phyloP scores from a whole-genome alignment of 2,113 vertebrate genomes.

The Cochlearius cochlearius region DNA sequence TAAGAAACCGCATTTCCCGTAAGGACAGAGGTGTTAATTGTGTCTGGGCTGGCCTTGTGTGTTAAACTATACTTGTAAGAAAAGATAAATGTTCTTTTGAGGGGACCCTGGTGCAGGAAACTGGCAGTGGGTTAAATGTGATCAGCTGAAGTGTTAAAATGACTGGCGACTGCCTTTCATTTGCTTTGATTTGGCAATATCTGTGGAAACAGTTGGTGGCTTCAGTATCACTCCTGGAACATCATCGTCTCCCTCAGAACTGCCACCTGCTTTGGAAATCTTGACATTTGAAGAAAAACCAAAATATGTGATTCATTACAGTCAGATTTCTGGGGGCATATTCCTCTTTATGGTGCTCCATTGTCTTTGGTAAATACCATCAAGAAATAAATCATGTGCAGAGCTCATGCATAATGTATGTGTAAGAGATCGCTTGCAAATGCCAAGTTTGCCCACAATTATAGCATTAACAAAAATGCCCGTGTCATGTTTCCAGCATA shows the following conservation, averaged over 20 bases:
- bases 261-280: slow-evolving; percentile 7
- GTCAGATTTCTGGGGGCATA: neutral
- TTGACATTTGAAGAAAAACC: neutral
- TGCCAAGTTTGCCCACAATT: neutral
- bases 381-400: neutral
- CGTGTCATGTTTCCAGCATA: neutral
- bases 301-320: neutral
- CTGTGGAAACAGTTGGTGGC: neutral
- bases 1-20: slow-evolving; percentile 33
- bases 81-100: neutral
- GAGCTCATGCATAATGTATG: neutral
- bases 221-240: neutral
- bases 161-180: neutral
- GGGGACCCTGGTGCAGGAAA: neutral
- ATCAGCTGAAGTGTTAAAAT: neutral
- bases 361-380: neutral
- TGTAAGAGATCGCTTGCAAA: neutral
- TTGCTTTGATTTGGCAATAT: neutral
- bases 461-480: neutral
- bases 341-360: neutral
- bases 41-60: neutral
- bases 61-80: neutral
- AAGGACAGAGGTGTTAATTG: slow-evolving; percentile 10
- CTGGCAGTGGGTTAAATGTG: neutral
- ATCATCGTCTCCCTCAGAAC: neutral